Evolutionary conservation across 2,797 vertebrate species (phyloP).

Genomic region (Tarsius wallacei): DNA sequence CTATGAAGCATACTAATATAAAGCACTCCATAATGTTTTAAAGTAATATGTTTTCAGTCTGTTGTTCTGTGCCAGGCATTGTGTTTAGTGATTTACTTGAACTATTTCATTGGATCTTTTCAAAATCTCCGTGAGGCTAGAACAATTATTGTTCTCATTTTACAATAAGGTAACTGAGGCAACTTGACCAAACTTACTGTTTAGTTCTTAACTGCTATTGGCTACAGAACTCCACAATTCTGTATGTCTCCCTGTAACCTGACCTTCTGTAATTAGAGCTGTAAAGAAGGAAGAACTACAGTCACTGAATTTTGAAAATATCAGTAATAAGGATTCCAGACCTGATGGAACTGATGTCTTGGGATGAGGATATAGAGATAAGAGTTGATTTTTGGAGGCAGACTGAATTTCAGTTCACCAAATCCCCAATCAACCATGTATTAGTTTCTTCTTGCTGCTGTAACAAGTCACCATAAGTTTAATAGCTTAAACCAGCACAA

Average conservation of each 20-base stretch:
- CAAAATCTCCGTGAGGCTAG: not conserved
- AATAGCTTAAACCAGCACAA: not conserved
- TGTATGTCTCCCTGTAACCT: not conserved
- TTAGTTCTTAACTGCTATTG: not conserved
- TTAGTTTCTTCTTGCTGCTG: not conserved
- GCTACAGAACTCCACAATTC: not conserved
- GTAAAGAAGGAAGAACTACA: not conserved
- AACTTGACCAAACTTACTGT: too few relatives aligned
- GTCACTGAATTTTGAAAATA: not conserved
- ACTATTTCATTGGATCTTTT: not conserved
- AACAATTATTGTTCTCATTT: not conserved
- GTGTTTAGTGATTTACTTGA: not conserved
- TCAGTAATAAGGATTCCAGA: not conserved
- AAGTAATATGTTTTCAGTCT: slow-evolving; percentile 20
- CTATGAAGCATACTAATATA: not conserved
- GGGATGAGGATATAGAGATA: not conserved
- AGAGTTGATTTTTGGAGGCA: not conserved
- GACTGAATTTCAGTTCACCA: not conserved
- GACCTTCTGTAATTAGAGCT: not conserved
- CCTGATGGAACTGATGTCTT: not conserved
- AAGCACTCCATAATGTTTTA: slow-evolving; percentile 45
- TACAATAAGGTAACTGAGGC: not conserved
- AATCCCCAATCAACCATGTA: accelerated
- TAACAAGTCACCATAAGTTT: not conserved
- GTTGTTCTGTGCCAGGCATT: not conserved